Conservation (phyloP, 92 coral and sea anemone species). For the Micromussa lordhowensis region DNA sequence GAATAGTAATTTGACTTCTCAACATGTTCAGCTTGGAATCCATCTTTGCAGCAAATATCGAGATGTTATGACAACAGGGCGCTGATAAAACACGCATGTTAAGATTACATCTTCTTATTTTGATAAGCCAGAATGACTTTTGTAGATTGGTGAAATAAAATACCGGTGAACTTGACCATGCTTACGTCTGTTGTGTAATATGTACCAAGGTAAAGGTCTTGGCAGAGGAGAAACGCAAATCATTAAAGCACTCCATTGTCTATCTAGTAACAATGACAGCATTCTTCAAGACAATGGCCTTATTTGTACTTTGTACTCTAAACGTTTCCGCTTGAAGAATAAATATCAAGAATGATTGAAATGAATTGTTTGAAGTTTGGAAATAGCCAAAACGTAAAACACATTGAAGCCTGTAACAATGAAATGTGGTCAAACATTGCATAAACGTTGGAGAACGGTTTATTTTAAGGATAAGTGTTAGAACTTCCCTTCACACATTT, state of each 20-base stretch:
- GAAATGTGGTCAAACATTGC: background rate
- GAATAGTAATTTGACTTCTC: background rate
- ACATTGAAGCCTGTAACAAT: background rate
- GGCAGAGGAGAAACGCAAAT: background rate
- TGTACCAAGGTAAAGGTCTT: background rate
- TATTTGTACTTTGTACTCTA: background rate
- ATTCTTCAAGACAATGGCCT: background rate
- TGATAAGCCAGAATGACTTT: background rate
- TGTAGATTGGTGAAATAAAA: conserved; percentile 3
- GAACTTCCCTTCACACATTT: background rate
- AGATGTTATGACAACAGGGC: background rate
- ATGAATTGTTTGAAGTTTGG: background rate
- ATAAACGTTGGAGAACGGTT: background rate
- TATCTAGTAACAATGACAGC: background rate
- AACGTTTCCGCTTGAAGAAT: background rate
- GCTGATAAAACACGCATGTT: background rate
- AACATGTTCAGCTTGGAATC: background rate
- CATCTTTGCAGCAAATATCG: background rate
- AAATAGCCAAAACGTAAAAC: background rate
- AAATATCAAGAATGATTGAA: background rate
- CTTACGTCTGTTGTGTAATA: background rate
- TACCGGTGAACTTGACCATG: conserved; percentile 36
- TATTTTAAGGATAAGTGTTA: background rate
- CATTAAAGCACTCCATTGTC: background rate
- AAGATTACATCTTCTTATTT: background rate